These are phyloP conservation scores for Byasa hedistus DNA, from an alignment of 2,888 invertebrate species.

Conservation along the genomic window DNA sequence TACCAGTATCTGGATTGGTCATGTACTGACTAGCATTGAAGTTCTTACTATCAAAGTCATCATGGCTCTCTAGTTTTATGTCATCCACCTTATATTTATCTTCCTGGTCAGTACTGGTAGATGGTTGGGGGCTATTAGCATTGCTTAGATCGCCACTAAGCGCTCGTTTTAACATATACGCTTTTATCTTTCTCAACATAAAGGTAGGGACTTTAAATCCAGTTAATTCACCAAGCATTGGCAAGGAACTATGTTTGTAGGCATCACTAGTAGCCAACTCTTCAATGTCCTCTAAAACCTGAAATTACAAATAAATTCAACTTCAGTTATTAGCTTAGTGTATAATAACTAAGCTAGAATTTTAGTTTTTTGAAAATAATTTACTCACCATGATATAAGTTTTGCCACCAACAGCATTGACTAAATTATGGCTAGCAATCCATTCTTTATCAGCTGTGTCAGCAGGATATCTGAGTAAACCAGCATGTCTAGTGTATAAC, in stretches of 20 bases:
- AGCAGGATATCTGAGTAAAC: slow-evolving; percentile 87
- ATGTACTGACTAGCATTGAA: slow-evolving; percentile 69
- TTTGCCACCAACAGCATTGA: slow-evolving; percentile 88
- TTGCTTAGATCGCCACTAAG: slow-evolving; percentile 58
- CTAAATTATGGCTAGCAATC: slow-evolving; percentile 87
- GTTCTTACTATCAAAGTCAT: slow-evolving; percentile 59
- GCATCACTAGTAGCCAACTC: slow-evolving; percentile 87
- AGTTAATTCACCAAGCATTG: slow-evolving; percentile 83
- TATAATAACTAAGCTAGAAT: too few species aligned
- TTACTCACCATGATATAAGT: slow-evolving; percentile 84
- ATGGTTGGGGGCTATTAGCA: slow-evolving; percentile 65
- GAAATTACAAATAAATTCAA: slow-evolving; percentile 30
- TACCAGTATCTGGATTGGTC: slow-evolving; percentile 57
- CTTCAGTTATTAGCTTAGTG: neutral
- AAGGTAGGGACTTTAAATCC: slow-evolving; percentile 88
- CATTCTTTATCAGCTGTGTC: slow-evolving; percentile 91
- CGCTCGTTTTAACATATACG: slow-evolving; percentile 77
- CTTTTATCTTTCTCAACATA: slow-evolving; percentile 86
- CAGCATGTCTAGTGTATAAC: slow-evolving; percentile 88
- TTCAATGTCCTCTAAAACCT: slow-evolving; percentile 87
- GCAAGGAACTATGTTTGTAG: slow-evolving; percentile 82
- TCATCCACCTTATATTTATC: slow-evolving; percentile 65
- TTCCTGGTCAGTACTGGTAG: slow-evolving; percentile 56
- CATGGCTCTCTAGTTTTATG: slow-evolving; percentile 66
- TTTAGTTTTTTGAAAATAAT: too few species aligned